A percentile compares a stretch with the other conserved stretches of the same genome.
Conservation (phyloP, 2,888 invertebrate species). For the Luperina testacea region DNA sequence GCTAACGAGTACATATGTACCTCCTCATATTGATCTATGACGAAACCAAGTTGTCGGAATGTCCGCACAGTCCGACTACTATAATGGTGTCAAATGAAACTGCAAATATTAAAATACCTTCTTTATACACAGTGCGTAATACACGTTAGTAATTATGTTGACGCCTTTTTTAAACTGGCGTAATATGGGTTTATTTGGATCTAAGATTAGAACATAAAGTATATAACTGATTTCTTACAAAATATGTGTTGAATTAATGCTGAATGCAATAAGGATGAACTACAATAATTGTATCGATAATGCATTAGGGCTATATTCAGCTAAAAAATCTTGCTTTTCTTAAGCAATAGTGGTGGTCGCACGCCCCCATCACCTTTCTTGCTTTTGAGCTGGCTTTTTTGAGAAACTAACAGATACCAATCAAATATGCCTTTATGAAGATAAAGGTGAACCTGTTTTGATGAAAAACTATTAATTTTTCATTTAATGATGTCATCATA, state of each 20-base stretch:
- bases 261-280: neutral
- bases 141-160: neutral
- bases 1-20: conserved; percentile 26
- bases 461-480: neutral
- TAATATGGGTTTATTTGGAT: neutral
- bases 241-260: neutral
- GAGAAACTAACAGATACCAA: no score
- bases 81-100: conserved; percentile 35
- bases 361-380: no score
- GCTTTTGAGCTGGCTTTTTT: no score
- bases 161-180: neutral
- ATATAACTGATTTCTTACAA: neutral
- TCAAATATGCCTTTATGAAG: no score
- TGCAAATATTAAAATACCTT: conserved; percentile 40
- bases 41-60: conserved; percentile 34
- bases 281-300: no score
- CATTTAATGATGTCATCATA: neutral
- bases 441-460: no score
- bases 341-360: no score
- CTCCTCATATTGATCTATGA: conserved; percentile 40
- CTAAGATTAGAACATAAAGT: neutral
- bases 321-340: neutral
- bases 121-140: conserved; percentile 9
- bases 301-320: no score
- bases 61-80: conserved; percentile 28